phyloP scores from a whole-genome alignment of 2,888 invertebrate species.

The Alloplasta piceator region DNA sequence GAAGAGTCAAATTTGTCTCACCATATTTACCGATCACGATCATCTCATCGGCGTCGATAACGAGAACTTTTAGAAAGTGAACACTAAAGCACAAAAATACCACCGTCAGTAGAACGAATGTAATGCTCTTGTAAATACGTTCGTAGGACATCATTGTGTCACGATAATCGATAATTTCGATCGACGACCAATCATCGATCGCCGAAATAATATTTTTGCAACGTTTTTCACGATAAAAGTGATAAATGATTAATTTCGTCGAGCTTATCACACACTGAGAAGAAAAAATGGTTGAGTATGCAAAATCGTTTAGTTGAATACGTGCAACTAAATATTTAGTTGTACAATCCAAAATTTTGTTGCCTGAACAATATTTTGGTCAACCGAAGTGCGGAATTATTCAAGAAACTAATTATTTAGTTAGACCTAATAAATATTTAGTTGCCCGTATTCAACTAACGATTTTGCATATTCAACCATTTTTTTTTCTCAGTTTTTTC shows the following conservation, averaged over 20 bases:
- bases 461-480: too few relatives aligned
- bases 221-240: slow-evolving; percentile 63
- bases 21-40: neutral
- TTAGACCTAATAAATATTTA: too few relatives aligned
- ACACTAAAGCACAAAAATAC: neutral
- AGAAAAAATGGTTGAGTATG: too few relatives aligned
- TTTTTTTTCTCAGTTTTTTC: too few relatives aligned
- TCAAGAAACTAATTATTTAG: too few relatives aligned
- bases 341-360: too few relatives aligned
- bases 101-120: neutral
- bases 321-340: too few relatives aligned
- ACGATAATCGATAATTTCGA: slow-evolving; percentile 44
- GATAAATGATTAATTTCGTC: slow-evolving; percentile 65
- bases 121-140: slow-evolving; percentile 13
- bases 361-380: too few relatives aligned
- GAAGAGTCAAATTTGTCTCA: neutral
- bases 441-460: too few relatives aligned
- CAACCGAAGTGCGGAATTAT: too few relatives aligned
- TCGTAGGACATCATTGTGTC: slow-evolving; percentile 62
- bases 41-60: neutral
- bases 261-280: slow-evolving; percentile 60
- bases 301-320: too few relatives aligned
- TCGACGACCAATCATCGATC: slow-evolving; percentile 67
- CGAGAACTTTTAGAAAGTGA: too few relatives aligned
- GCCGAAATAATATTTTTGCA: slow-evolving; percentile 55